A percentile compares a stretch with the other conserved stretches of the same genome.
phyloP scores from a whole-genome alignment of 2,113 vertebrate species.

The Columba janthina region DNA sequence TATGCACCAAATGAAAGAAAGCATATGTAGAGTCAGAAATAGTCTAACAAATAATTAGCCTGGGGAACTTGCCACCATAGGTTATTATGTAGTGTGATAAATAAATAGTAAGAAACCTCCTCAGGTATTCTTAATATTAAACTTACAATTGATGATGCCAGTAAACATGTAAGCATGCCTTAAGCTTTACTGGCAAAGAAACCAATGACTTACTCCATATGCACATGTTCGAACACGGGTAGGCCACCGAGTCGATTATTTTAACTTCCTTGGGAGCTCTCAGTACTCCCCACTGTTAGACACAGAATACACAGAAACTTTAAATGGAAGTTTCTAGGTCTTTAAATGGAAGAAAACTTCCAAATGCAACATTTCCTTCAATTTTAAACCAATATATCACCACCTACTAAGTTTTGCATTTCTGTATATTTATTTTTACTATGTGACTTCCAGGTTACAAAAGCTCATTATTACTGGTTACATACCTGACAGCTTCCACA shows the following conservation, averaged over 20 bases:
- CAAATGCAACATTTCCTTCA: not conserved
- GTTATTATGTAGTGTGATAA: not conserved
- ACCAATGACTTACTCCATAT: not conserved
- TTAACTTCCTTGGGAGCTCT: not conserved
- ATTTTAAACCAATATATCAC: not conserved
- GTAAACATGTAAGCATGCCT: not conserved
- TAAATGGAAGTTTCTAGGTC: not conserved
- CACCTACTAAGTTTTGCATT: not conserved
- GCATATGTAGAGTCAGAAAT: not conserved
- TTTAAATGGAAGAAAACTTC: not conserved
- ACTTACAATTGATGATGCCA: not conserved
- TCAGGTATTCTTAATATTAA: not conserved
- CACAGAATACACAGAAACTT: not conserved
- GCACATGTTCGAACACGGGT: not conserved
- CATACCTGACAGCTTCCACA: not conserved
- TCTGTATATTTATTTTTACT: not conserved
- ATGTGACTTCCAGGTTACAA: not conserved
- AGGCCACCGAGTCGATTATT: not conserved
- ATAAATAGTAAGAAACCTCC: slow-evolving; percentile 16
- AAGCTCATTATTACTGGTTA: not conserved
- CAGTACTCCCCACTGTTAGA: not conserved
- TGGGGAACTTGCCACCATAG: not conserved
- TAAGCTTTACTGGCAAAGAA: not conserved
- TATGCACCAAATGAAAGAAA: not conserved
- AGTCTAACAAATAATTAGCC: not conserved